phyloP scores from a whole-genome alignment of 2,113 vertebrate genomes.

The Petrocephalus zakoni region DNA sequence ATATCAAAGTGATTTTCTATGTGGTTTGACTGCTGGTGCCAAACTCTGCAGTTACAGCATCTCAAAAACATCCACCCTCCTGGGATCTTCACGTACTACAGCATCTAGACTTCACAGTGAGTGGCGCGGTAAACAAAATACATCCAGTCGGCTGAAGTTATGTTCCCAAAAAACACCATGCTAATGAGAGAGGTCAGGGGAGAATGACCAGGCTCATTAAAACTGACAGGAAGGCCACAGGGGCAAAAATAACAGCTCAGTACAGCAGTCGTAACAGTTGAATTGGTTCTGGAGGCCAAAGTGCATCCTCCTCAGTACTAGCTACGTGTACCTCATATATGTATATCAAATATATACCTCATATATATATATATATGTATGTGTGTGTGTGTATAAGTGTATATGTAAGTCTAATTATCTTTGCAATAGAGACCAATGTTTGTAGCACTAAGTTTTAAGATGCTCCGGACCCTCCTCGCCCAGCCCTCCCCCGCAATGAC shows the following conservation, averaged over 20 bases:
- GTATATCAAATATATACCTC: background rate
- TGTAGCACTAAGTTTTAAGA: background rate
- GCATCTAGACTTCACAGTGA: background rate
- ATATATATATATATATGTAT: background rate
- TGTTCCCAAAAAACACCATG: background rate
- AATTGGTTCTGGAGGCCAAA: background rate
- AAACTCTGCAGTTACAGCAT: background rate
- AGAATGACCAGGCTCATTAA: background rate
- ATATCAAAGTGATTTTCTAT: background rate
- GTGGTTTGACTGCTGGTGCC: background rate
- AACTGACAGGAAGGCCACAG: background rate
- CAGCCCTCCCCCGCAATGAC: background rate
- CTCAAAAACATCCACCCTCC: background rate
- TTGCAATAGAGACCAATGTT: background rate
- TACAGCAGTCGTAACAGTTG: background rate
- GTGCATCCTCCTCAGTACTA: background rate
- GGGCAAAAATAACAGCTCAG: background rate
- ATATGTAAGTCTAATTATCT: background rate
- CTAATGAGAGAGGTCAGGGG: background rate
- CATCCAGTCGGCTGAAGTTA: background rate
- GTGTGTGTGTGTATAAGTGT: background rate
- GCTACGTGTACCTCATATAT: background rate
- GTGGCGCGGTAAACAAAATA: background rate
- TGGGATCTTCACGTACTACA: background rate
- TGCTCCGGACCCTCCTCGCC: background rate